These are phyloP conservation scores for Drosophila mettleri DNA, from an alignment of 2,888 invertebrate genomes.

Conservation along the genomic window DNA sequence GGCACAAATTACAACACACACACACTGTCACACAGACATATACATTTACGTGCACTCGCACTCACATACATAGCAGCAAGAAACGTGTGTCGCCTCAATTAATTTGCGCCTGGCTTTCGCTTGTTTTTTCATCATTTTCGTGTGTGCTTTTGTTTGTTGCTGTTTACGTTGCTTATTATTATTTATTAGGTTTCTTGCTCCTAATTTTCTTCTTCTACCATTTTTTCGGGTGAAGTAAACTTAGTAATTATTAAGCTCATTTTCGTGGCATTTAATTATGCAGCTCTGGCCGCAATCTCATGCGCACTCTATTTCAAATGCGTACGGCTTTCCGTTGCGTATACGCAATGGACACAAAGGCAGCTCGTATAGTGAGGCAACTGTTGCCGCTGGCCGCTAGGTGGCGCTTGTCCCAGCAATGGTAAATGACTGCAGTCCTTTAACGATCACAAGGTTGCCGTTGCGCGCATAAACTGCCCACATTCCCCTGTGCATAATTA, in stretches of 20 bases:
- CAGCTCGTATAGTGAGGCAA: no score
- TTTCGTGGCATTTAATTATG: constrained; percentile 58
- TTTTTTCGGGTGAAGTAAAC: constrained; percentile 19
- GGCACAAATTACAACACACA: constrained; percentile 26
- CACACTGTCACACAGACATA: not conserved
- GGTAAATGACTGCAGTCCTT: constrained; percentile 17
- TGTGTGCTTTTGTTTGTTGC: constrained; percentile 4
- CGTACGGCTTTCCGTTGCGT: constrained; percentile 30
- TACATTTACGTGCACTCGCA: not conserved
- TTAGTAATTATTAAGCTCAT: constrained; percentile 71
- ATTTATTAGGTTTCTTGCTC: constrained; percentile 39
- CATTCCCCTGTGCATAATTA: constrained; percentile 45
- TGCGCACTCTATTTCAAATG: not conserved
- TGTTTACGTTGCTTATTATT: constrained; percentile 48
- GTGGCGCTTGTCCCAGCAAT: constrained; percentile 31
- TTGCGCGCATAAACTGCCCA: constrained; percentile 11
- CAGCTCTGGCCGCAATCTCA: constrained; percentile 34
- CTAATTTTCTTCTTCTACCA: constrained; percentile 18
- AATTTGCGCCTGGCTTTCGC: constrained; percentile 41
- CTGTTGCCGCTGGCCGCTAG: constrained; percentile 22
- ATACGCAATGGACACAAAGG: constrained; percentile 33
- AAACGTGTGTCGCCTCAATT: constrained; percentile 54
- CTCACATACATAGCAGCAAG: constrained; percentile 4
- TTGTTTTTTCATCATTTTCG: constrained; percentile 13
- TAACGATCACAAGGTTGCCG: constrained; percentile 11